phyloP scores from a whole-genome alignment of 2,113 vertebrate genomes.

The Xenopus borealis region DNA sequence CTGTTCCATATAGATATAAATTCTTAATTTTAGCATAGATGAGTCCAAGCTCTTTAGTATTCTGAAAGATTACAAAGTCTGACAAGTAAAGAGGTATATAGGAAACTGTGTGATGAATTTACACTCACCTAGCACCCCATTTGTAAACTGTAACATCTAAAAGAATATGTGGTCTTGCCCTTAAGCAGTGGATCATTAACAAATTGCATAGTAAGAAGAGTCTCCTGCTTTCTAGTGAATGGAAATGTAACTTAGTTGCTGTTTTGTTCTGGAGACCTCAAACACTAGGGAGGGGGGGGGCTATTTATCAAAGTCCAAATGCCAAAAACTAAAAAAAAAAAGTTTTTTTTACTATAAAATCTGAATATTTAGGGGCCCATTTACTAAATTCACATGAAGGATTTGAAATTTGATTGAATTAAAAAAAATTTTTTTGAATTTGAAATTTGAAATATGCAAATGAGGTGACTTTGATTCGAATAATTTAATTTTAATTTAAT shows the following conservation, averaged over 20 bases:
- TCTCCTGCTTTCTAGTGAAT: conserved; percentile 18
- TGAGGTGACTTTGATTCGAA: no score
- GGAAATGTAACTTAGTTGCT: background rate
- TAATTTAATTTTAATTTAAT: no score
- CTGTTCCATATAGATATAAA: conserved; percentile 74
- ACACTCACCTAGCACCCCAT: conserved; percentile 52
- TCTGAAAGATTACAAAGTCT: conserved; percentile 54
- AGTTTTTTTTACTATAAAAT: no score
- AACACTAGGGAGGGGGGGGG: no score
- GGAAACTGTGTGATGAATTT: conserved; percentile 49
- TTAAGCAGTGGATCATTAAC: conserved; percentile 28
- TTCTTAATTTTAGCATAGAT: conserved; percentile 72
- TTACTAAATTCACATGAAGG: no score
- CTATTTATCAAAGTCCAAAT: no score
- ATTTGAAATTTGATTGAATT: no score
- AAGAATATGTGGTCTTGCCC: conserved; percentile 30
- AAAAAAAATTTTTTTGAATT: no score
- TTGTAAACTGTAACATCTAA: conserved; percentile 37
- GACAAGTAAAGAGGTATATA: conserved; percentile 59
- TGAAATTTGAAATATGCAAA: no score
- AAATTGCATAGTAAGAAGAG: conserved; percentile 7
- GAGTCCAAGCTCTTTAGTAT: conserved; percentile 61
- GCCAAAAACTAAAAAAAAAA: no score
- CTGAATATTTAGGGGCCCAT: no score
- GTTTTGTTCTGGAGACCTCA: background rate